Percentiles rank a stretch among this genome's conserved stretches.
phyloP scores from a whole-genome alignment of 2,888 invertebrate species.

The Cremastinae sp. region DNA sequence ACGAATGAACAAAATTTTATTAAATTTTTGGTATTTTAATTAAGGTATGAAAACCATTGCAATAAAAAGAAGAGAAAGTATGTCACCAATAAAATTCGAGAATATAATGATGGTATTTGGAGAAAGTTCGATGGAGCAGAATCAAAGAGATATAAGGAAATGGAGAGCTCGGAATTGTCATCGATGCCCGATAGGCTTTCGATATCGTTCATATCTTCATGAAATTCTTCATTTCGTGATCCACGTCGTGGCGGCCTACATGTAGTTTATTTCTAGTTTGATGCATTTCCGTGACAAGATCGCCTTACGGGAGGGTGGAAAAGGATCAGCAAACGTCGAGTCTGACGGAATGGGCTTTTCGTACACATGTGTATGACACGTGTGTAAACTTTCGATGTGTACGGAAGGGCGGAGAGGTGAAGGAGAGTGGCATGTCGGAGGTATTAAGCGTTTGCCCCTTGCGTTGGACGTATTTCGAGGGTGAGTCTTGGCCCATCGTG shows the following conservation, averaged over 20 bases:
- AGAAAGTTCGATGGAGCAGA: no score
- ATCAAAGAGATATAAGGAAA: slow-evolving; percentile 9
- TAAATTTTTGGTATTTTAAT: no score
- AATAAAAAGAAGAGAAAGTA: no score
- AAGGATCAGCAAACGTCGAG: slow-evolving; percentile 49
- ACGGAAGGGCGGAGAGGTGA: slow-evolving; percentile 26
- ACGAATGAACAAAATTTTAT: no score
- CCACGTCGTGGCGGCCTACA: slow-evolving; percentile 1
- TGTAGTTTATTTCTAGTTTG: slow-evolving; percentile 55
- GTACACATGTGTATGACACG: background rate
- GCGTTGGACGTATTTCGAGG: slow-evolving; percentile 60
- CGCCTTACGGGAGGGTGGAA: slow-evolving; percentile 43
- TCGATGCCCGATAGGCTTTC: slow-evolving; percentile 35
- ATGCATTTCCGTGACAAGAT: slow-evolving; percentile 56
- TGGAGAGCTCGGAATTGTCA: slow-evolving; percentile 29
- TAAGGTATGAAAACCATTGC: no score
- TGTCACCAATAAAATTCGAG: no score
- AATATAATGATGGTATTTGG: no score
- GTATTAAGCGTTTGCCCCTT: slow-evolving; percentile 54
- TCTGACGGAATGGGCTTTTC: slow-evolving; percentile 30
- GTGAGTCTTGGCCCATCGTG: slow-evolving; percentile 26
- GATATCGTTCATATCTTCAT: slow-evolving; percentile 9
- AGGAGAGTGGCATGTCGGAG: slow-evolving; percentile 58
- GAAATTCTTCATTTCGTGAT: background rate
- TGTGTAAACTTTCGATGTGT: slow-evolving; percentile 5